A percentile compares a stretch with the other conserved stretches of the same genome.
phyloP scores from a whole-genome alignment of 2,888 invertebrate genomes.

The Hydroisotoma schaefferi region DNA sequence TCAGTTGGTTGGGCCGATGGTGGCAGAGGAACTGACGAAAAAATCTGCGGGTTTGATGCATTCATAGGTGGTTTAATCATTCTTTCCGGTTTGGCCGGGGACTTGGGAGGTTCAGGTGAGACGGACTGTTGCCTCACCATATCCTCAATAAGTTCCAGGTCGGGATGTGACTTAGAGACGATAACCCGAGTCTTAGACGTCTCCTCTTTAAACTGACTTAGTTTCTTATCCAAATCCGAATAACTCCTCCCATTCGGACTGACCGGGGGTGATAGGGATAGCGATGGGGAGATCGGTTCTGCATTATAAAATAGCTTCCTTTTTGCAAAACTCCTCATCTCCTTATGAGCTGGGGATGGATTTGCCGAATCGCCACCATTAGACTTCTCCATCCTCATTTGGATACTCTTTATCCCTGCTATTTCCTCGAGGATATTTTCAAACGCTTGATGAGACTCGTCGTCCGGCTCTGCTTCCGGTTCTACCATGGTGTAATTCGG shows the following conservation, averaged over 20 bases:
- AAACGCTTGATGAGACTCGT: slow-evolving; percentile 42
- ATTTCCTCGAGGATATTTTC: slow-evolving; percentile 48
- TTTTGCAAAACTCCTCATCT: slow-evolving; percentile 44
- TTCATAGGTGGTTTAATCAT: slow-evolving; percentile 6
- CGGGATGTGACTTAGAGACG: slow-evolving; percentile 47
- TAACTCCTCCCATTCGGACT: slow-evolving; percentile 28
- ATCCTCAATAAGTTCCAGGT: slow-evolving; percentile 47
- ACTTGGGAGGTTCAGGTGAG: slow-evolving; percentile 31
- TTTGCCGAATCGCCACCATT: slow-evolving; percentile 24
- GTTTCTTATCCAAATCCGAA: slow-evolving; percentile 41
- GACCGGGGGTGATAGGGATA: slow-evolving; percentile 31
- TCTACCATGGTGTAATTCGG: slow-evolving; percentile 8
- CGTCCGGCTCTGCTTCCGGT: slow-evolving; percentile 24
- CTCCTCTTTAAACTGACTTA: slow-evolving; percentile 46
- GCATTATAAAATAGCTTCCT: slow-evolving; percentile 44
- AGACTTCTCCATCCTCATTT: slow-evolving; percentile 38
- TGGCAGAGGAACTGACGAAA: slow-evolving; percentile 13
- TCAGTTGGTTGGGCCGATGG: slow-evolving; percentile 22
- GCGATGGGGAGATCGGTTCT: slow-evolving; percentile 10
- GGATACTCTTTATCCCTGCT: slow-evolving; percentile 47
- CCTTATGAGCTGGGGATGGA: slow-evolving; percentile 20
- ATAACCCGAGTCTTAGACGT: slow-evolving; percentile 37
- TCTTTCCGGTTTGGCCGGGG: slow-evolving; percentile 2
- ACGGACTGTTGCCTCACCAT: slow-evolving; percentile 36
- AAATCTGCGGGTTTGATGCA: neutral